A percentile compares a stretch with the other conserved stretches of the same genome.
phyloP scores from a whole-genome alignment of 2,113 vertebrate genomes.

The Brachypodius melanocephalos region DNA sequence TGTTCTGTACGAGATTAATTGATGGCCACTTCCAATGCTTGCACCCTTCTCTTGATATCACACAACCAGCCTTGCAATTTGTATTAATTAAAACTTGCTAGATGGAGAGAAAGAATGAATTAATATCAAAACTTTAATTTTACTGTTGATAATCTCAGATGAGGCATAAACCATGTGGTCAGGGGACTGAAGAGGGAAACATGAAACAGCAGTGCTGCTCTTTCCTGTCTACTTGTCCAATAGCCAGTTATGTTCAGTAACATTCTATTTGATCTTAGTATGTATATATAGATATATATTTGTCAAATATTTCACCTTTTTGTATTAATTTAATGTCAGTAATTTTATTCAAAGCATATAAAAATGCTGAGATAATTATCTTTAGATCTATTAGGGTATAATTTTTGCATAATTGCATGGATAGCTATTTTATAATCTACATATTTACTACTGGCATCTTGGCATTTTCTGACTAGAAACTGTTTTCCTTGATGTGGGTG shows the following conservation, averaged over 20 bases:
- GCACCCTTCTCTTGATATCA: neutral
- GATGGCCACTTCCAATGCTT: neutral
- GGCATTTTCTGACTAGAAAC: neutral
- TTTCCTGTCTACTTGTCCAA: neutral
- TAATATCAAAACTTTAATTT: conserved; percentile 19
- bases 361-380: neutral
- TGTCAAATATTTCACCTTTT: neutral
- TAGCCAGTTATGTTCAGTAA: neutral
- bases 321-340: neutral
- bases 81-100: conserved; percentile 1
- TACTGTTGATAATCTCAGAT: conserved; percentile 9
- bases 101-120: neutral
- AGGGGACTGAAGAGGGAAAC: neutral
- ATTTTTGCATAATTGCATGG: neutral
- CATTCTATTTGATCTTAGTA: neutral
- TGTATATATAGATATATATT: neutral
- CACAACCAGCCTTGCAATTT: neutral
- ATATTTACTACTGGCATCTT: neutral
- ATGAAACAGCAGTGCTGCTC: neutral
- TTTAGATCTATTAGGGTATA: neutral
- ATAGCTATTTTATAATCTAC: neutral
- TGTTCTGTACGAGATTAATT: neutral
- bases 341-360: neutral
- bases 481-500: neutral
- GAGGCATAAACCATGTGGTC: neutral